Evolutionary conservation across 2,888 invertebrate species (phyloP), one percentile per base, ranked within the genome.

Genomic region (Heliconius ismenius): DNA sequence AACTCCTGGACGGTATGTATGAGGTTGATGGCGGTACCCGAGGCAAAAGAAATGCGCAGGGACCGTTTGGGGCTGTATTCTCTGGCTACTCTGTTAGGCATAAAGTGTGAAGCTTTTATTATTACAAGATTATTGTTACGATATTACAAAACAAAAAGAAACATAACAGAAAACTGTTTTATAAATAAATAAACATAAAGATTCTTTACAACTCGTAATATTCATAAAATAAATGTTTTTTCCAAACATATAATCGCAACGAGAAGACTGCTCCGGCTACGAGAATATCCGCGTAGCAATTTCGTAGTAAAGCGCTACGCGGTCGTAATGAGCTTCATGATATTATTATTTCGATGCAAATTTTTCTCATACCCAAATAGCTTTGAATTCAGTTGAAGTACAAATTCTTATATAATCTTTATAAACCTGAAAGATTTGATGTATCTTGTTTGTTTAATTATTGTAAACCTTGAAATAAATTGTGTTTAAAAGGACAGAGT

Each of bases 221-320:
- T 63, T 63, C 21, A 26, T 63, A 73, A 63, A 28, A 63, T 43
- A 63, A 63, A 73, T 43, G 13, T 63, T 73, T 73, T 43, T 73
- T 43, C 21, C 39, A 62, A 63, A 73, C 18, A 43, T n/a, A 60
- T 73, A 73, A 73, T 62, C 54, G 63, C 24, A 75, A 49, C n/a
- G 36, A 11, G 62, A 62, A 69, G 43, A 69, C 32, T 43, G n/a
- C 24, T 69, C 54, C 32, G 26, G 54, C 32, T 67, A 69, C 63
- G 28, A n/a, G 54, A 21, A 62, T 62, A 62, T 63, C 6, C 39
- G 39, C 60, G 60, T 60, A 76, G 58, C 73, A 67, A 60, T 64
- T 63, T 75, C 64, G 64, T 76, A 76, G 72, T 58, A 72, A n/a
- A 28, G 58, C 39, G 54, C 54, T 72, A 76, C 72, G 72, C 60